Percentiles rank a stretch among this genome's conserved stretches.
Evolutionary conservation across 2,797 vertebrate species (phyloP).

Genomic region (Naso thynnoides): DNA sequence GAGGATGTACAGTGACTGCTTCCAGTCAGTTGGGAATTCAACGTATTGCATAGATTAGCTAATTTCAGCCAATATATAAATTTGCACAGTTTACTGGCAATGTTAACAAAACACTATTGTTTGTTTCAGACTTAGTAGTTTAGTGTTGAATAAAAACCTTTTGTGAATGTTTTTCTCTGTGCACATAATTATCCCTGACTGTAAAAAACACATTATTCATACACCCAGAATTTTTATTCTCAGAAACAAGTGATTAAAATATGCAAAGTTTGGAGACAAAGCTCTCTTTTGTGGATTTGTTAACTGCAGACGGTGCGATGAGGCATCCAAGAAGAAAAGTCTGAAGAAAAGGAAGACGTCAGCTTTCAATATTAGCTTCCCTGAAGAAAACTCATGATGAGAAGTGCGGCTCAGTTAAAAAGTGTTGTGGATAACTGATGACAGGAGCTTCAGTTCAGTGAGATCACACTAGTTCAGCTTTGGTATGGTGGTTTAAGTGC

Average conservation of each 20-base stretch:
- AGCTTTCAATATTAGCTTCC: neutral
- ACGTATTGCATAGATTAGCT: no score
- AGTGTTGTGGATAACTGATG: neutral
- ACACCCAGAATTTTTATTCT: no score
- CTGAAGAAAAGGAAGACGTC: neutral
- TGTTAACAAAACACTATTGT: neutral
- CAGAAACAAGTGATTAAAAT: neutral
- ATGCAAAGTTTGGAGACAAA: neutral
- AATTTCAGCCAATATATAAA: neutral
- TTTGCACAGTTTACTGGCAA: neutral
- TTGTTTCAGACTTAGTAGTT: neutral
- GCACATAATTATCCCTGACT: neutral
- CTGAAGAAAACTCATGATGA: neutral
- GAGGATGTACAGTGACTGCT: no score
- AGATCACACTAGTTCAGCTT: conserved; percentile 38
- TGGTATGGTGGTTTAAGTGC: conserved; percentile 46
- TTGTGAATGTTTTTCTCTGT: neutral
- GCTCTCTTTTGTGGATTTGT: neutral
- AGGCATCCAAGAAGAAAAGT: neutral
- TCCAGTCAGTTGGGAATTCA: no score
- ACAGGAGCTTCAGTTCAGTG: conserved; percentile 12
- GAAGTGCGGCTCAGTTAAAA: neutral
- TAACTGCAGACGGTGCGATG: neutral
- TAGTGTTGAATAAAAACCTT: neutral
- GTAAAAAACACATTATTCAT: neutral